Conservation (phyloP, 2,113 vertebrate genomes). For the Syngnathus scovelli region DNA sequence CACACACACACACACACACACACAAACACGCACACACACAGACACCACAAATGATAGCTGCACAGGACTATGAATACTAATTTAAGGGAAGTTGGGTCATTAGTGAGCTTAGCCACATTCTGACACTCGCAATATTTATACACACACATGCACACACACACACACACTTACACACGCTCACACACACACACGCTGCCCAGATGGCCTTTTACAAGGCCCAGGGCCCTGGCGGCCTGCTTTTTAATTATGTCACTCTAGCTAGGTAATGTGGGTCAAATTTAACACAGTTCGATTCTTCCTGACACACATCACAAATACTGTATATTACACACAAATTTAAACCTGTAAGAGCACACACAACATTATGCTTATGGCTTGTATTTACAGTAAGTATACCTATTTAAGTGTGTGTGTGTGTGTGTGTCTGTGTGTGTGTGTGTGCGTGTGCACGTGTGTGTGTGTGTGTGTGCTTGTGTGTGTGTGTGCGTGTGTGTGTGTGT, state of each 20-base stretch:
- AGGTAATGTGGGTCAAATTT: conserved; percentile 67
- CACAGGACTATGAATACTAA: conserved; percentile 34
- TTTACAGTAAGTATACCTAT: not conserved
- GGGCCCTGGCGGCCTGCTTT: conserved; percentile 63
- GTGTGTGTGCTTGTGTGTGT: too few species aligned
- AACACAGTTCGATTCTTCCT: conserved; percentile 61
- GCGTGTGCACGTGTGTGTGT: too few species aligned
- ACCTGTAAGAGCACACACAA: not conserved
- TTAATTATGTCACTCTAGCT: conserved; percentile 67
- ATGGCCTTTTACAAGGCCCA: conserved; percentile 70
- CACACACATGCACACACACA: conserved; percentile 25
- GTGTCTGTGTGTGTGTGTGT: not conserved
- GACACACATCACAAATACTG: conserved; percentile 37
- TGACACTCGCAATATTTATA: conserved; percentile 51
- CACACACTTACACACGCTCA: conserved; percentile 6
- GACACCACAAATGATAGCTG: conserved; percentile 51
- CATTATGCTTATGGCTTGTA: conserved; percentile 13
- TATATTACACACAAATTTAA: conserved; percentile 9
- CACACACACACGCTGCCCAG: conserved; percentile 52
- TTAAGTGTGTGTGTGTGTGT: conserved; percentile 17
- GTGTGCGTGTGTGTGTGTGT: too few species aligned
- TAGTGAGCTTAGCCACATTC: conserved; percentile 54
- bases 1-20: not conserved
- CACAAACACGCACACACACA: not conserved
- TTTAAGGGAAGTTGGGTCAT: conserved; percentile 56